These are phyloP conservation scores for Notospermus geniculatus DNA, from an alignment of 1,140 invertebrate genomes.

Conservation along the genomic window DNA sequence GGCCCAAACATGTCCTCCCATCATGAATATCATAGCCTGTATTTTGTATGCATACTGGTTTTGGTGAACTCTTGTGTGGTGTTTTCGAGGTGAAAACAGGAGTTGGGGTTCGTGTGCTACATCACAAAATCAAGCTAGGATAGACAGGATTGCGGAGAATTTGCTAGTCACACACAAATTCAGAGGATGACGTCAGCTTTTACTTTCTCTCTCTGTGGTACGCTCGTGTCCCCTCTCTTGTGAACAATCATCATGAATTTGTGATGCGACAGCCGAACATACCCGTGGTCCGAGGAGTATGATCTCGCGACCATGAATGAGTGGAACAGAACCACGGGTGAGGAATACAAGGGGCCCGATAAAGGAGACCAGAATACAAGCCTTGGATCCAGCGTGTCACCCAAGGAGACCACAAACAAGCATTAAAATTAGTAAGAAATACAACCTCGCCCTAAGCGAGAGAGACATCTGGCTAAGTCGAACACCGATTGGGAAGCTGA, in stretches of 20 bases:
- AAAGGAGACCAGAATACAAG: constrained; percentile 11
- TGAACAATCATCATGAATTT: not conserved
- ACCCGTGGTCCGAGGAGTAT: not conserved
- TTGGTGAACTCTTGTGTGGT: not conserved
- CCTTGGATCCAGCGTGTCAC: constrained; percentile 25
- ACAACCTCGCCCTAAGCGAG: constrained; percentile 9
- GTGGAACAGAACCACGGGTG: not conserved
- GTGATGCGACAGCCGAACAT: not conserved
- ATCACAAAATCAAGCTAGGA: not conserved
- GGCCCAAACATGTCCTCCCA: no score
- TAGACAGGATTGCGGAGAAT: not conserved
- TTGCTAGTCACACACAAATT: not conserved
- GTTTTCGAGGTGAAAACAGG: constrained; percentile 6
- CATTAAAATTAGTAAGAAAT: not conserved
- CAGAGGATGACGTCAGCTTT: constrained; percentile 8
- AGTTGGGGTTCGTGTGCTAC: not conserved
- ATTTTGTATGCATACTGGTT: constrained; percentile 5
- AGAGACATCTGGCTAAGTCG: constrained; percentile 11
- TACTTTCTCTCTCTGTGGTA: constrained; percentile 21
- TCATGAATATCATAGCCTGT: constrained; percentile 9
- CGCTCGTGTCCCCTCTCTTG: constrained; percentile 20
- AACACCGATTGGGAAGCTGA: constrained; percentile 4
- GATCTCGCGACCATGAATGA: not conserved
- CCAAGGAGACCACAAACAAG: constrained; percentile 8
- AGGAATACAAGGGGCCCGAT: not conserved